These are phyloP conservation scores for Lochmaea crataegi DNA, from an alignment of 2,888 invertebrate species.

Conservation along the genomic window DNA sequence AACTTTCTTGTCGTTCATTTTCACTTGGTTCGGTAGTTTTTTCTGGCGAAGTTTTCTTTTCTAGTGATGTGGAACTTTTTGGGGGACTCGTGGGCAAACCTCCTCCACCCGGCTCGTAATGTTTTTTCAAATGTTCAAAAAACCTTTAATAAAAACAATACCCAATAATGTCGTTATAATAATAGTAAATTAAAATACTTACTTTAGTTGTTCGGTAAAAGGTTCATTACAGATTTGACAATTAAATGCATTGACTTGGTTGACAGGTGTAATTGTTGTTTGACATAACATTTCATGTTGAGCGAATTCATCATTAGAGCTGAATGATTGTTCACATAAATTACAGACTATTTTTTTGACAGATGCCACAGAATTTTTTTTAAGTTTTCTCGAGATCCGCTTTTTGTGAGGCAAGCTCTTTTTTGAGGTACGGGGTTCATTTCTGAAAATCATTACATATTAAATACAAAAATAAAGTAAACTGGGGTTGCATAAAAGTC, in stretches of 20 bases:
- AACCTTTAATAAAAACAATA: conserved; percentile 66
- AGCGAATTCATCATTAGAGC: conserved; percentile 62
- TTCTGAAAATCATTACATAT: conserved; percentile 48
- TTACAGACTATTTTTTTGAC: conserved; percentile 63
- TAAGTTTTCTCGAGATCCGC: conserved; percentile 82
- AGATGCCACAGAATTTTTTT: conserved; percentile 59
- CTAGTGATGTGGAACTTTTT: conserved; percentile 7
- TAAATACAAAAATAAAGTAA: neutral
- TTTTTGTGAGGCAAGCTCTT: conserved; percentile 89
- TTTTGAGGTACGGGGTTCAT: conserved; percentile 64
- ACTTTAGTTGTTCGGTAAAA: conserved; percentile 78
- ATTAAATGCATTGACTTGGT: conserved; percentile 69
- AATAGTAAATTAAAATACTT: conserved; percentile 29
- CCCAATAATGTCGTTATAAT: neutral
- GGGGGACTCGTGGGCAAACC: conserved; percentile 37
- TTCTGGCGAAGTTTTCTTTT: conserved; percentile 32
- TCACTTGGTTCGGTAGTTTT: conserved; percentile 36
- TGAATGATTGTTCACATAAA: conserved; percentile 66
- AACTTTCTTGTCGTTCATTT: conserved; percentile 49
- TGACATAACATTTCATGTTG: conserved; percentile 68
- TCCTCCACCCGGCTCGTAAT: conserved; percentile 74
- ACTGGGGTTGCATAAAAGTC: too few species aligned
- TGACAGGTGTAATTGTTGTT: conserved; percentile 61
- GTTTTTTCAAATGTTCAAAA: conserved; percentile 86
- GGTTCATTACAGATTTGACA: conserved; percentile 85